phyloP scores from a whole-genome alignment of 2,888 invertebrate species.

The Drosophila pullipes region DNA sequence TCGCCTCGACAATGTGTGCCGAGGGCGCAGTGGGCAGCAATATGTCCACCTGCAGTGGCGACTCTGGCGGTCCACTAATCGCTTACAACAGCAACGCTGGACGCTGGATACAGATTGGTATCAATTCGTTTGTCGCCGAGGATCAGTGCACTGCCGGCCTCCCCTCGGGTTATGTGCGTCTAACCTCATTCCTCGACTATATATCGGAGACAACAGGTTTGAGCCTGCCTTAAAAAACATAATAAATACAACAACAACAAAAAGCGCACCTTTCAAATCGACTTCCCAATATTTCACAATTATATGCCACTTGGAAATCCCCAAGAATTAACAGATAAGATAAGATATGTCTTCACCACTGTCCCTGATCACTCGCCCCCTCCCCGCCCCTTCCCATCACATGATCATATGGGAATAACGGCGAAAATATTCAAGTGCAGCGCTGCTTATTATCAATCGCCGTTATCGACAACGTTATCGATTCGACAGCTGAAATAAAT shows the following conservation, averaged over 20 bases:
- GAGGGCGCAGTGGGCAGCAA: slow-evolving; percentile 67
- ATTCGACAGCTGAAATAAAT: background rate
- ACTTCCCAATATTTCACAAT: slow-evolving; percentile 21
- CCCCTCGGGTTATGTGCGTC: slow-evolving; percentile 81
- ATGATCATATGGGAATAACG: background rate
- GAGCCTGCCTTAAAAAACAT: background rate
- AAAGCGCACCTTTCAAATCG: background rate
- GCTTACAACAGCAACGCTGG: slow-evolving; percentile 43
- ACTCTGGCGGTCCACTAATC: slow-evolving; percentile 83
- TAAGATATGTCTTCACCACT: background rate
- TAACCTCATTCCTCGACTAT: slow-evolving; percentile 78
- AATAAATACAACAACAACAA: background rate
- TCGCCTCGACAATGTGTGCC: slow-evolving; percentile 77
- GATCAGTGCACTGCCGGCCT: slow-evolving; percentile 78
- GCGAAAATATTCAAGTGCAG: background rate
- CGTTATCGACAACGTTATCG: slow-evolving; percentile 6
- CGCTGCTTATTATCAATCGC: background rate
- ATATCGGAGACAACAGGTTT: slow-evolving; percentile 68
- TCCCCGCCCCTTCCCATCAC: too few species aligned
- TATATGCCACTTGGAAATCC: slow-evolving; percentile 6
- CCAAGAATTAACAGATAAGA: background rate
- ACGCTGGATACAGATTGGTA: slow-evolving; percentile 79
- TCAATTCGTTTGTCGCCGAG: slow-evolving; percentile 83
- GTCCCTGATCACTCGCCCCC: background rate
- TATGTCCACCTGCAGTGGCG: slow-evolving; percentile 83